These are phyloP conservation scores for Aphaenogaster floridana DNA, from an alignment of 1,140 invertebrate genomes.

Conservation along the genomic window DNA sequence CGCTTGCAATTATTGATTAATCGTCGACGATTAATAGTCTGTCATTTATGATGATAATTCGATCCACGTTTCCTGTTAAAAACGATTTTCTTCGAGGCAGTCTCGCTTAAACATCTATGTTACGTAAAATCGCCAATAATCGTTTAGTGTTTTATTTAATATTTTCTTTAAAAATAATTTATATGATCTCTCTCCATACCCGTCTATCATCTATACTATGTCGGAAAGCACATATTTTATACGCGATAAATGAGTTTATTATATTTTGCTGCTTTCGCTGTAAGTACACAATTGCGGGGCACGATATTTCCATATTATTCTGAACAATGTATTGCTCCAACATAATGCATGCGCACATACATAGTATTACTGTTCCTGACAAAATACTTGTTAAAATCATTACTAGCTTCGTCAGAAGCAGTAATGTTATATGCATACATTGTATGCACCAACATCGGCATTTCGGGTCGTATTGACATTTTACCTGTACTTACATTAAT, in stretches of 20 bases:
- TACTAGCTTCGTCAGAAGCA: conserved; percentile 33
- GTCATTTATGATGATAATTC: conserved; percentile 46
- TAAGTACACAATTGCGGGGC: conserved; percentile 37
- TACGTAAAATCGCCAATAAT: not conserved
- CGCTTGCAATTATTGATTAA: conserved; percentile 40
- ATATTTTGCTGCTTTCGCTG: conserved; percentile 23
- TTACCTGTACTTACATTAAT: conserved; percentile 33
- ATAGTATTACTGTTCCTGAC: conserved; percentile 17
- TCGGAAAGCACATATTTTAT: not conserved
- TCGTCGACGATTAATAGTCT: conserved; percentile 31
- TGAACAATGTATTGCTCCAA: conserved; percentile 5
- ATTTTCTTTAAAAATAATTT: conserved; percentile 28
- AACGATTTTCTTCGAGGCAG: conserved; percentile 19
- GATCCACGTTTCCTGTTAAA: conserved; percentile 16
- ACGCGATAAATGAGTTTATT: conserved; percentile 51
- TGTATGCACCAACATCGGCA: not conserved
- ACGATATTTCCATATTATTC: conserved; percentile 54
- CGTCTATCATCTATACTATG: not conserved
- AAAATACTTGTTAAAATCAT: conserved; percentile 42
- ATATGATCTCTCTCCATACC: not conserved
- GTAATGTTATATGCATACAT: conserved; percentile 16
- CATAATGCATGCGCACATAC: conserved; percentile 12
- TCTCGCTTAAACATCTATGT: conserved; percentile 12
- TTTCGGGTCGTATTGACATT: conserved; percentile 32
- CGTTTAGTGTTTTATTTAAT: not conserved